Percentiles rank a stretch among this genome's conserved stretches.
Evolutionary conservation across 2,797 vertebrate species (phyloP).

Genomic region (Neoniphon sammara): DNA sequence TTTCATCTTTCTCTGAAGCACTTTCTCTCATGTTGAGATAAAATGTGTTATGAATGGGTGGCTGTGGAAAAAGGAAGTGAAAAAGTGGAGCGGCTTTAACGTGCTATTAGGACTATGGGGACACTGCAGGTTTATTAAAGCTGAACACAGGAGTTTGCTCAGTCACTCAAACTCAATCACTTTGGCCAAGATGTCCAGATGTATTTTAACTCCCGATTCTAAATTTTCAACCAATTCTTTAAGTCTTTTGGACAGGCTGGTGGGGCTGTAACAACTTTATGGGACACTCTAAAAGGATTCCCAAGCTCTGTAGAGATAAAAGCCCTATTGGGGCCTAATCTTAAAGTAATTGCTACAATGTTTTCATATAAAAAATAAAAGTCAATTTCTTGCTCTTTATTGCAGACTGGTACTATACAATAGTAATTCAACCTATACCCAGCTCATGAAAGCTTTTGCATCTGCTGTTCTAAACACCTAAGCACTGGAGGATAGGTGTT

Average conservation of each 20-base stretch:
- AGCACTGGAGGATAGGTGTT: too few species aligned
- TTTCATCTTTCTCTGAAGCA: neutral
- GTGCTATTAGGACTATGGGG: conserved; percentile 16
- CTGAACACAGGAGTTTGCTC: conserved; percentile 5
- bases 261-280: conserved; percentile 9
- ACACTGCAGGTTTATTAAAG: conserved; percentile 31
- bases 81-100: conserved; percentile 1
- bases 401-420: too few species aligned
- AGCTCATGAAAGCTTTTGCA: too few species aligned
- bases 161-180: neutral
- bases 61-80: conserved; percentile 11
- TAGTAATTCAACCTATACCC: too few species aligned
- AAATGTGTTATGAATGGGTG: conserved; percentile 31
- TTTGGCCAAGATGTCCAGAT: too few species aligned
- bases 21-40: conserved; percentile 33
- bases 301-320: conserved; percentile 3
- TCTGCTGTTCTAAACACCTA: too few species aligned
- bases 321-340: too few species aligned
- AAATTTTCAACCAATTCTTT: neutral
- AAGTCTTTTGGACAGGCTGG: conserved; percentile 2
- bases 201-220: neutral
- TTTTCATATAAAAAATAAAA: too few species aligned
- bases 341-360: too few species aligned
- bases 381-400: too few species aligned
- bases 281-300: conserved; percentile 8